Base-by-base conservation (phyloP, 1,140 invertebrate genomes). In the Pantala flavescens region DNA sequence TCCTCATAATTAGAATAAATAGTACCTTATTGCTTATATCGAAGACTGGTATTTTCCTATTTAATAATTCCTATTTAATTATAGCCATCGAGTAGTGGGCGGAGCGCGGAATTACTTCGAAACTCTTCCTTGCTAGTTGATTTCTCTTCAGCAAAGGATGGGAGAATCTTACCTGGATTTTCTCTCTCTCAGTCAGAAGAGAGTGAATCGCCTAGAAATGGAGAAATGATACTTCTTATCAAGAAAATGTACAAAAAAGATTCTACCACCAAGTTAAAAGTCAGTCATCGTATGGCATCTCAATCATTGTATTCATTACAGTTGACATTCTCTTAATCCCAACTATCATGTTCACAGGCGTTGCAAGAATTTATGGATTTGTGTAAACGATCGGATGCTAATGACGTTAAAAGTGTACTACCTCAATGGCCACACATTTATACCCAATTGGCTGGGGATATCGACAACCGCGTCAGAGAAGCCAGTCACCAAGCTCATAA, bases 161-260 rank as follows among this genome's bases (percentile, higher is more conserved):
- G 84, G 63, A 86, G 89, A 71, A 81, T 87, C 76, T 83, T 87
- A 75, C 83, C 87, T 63, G 85, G 85, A 49, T 82, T 88, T 76
- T 83, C 84, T 3, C 81, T 79, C 71, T 74, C 10, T 79, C 83
- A 76, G 79, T 36, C 85, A 72, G 88, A 88, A 74, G 84, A 86
- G 71, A 79, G 87, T 70, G 88, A 88, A 76, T 82, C 84, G 7
- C 84, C 82, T 75, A 82, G 21, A n/a, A 86, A 87, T 79, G 82
- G 85, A 21, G 85, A 85, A 78, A 88, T 90, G 79, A 88, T 89
- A 78, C 79, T 91, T 10, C 84, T 89, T 36, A 81, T 92, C 21
- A 90, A 90, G 75, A 92, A 92, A 83, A 87, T 96, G 83, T 88
- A 87, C 24, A 97, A 97, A 81, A 94, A 93, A 81, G 93, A 96